phyloP scores from a whole-genome alignment of 2,113 vertebrate species.

The Myrmecobius fasciatus region DNA sequence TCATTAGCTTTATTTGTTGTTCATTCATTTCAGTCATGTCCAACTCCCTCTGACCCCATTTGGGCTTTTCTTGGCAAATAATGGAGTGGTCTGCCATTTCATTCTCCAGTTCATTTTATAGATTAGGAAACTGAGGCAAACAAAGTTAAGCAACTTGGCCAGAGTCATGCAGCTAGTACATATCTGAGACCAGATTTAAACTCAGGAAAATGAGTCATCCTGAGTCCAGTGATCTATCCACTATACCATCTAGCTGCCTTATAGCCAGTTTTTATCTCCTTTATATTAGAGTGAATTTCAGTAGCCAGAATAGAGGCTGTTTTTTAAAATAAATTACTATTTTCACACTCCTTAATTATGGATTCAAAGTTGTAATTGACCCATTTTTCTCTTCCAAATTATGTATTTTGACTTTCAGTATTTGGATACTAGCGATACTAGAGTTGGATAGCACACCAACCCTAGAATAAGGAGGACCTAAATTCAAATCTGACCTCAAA shows the following conservation, averaged over 20 bases:
- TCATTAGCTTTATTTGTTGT: neutral
- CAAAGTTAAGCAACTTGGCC: neutral
- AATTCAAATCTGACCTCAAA: too few relatives aligned
- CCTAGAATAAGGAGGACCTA: too few relatives aligned
- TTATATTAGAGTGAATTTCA: neutral
- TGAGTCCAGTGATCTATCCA: too few relatives aligned
- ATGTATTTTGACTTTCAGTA: neutral
- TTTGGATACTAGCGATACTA: neutral
- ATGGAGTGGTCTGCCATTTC: neutral
- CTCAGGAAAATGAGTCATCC: too few relatives aligned
- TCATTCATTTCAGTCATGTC: neutral
- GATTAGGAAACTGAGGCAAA: neutral
- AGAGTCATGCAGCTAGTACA: too few relatives aligned
- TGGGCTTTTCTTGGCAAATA: neutral
- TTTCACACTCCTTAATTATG: neutral
- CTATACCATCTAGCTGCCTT: too few relatives aligned
- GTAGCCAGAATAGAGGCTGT: neutral
- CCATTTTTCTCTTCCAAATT: neutral
- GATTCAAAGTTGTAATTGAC: neutral
- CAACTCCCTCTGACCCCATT: neutral
- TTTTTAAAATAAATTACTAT: neutral
- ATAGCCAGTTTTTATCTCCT: too few relatives aligned
- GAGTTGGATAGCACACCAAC: too few relatives aligned
- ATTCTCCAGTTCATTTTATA: neutral
- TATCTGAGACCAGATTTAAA: too few relatives aligned